Base-by-base conservation (phyloP, 2,113 vertebrate species). In the Corythornis cristatus region DNA sequence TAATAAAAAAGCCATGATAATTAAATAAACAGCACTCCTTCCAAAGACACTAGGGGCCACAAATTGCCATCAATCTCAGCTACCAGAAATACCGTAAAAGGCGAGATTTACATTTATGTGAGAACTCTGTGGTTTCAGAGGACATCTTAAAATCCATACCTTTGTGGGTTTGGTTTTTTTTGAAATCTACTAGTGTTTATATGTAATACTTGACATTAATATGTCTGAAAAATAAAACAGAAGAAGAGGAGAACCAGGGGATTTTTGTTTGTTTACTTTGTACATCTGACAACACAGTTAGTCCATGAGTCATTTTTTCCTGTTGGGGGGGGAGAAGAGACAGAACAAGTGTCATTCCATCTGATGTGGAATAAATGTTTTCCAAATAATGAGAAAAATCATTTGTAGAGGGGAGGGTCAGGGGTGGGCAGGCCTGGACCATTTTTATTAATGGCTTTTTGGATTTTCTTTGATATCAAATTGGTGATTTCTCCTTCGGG, bases 11-110 rank as follows among this genome's bases (percentile, higher is more conserved):
- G 22, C 45, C 12, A 85, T 88, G 68, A 83, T 78, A 91, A 86
- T 91, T 91, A 88, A 94, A 81, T 89, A 91, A 96, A 89, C 79
- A 89, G 53, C 16, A 61, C 21, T 86, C 23, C 53, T 92, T 90
- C 65, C 72, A 75, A 83, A 96, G 85, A 65, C 73, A 50, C 80
- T 88, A 81, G 53, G 71, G 58, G 89, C 53, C 91, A 83, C 72
- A 83, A 93, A 65, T 50, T 62, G 12, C 58, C 28, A 64, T 45
- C 53, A 76, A 46, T 53, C 0, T 3, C 72, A 89, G 53, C 51
- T 82, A 45, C 35, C 46, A 81, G 82, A 83, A 91, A 72, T 53
- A 84, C 65, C 89, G 90, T 35, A 64, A 80, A 88, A 86, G 43
- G 45, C 5, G 7, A 85, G 33, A 74, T 65, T 89, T 7, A 2